Conservation (phyloP, 2,113 vertebrate species). For the Coptodon bakossiorum region DNA sequence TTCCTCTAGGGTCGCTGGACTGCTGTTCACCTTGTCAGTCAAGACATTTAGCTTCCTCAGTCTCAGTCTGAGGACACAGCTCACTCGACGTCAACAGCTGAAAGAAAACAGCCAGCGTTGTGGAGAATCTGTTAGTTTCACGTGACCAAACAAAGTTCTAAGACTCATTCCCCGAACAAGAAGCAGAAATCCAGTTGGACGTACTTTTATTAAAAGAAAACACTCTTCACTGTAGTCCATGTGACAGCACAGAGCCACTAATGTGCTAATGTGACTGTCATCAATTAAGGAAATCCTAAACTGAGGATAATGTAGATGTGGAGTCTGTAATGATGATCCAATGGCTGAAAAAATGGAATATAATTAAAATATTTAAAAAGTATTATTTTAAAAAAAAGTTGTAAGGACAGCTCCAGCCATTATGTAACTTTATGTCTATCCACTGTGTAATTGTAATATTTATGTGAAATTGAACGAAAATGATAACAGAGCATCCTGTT, state of each 20-base stretch:
- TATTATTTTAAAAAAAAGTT: background rate
- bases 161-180: background rate
- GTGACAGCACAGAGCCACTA: background rate
- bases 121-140: background rate
- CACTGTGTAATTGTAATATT: background rate
- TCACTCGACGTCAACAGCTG: background rate
- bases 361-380: background rate
- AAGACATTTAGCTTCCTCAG: background rate
- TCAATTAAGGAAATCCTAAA: background rate
- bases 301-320: background rate
- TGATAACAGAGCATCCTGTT: background rate
- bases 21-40: conserved; percentile 5
- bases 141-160: background rate
- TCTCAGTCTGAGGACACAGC: background rate
- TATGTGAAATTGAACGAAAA: background rate
- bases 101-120: background rate
- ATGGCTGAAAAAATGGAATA: background rate
- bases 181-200: conserved; percentile 12
- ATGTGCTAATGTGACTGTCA: background rate
- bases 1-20: conserved; percentile 1
- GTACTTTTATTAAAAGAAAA: background rate
- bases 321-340: background rate
- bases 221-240: background rate
- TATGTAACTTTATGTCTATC: background rate
- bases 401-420: background rate